Percentiles rank a stretch among this genome's conserved stretches.
Conservation (phyloP, 2,797 vertebrate genomes). For the Valencia hispanica region DNA sequence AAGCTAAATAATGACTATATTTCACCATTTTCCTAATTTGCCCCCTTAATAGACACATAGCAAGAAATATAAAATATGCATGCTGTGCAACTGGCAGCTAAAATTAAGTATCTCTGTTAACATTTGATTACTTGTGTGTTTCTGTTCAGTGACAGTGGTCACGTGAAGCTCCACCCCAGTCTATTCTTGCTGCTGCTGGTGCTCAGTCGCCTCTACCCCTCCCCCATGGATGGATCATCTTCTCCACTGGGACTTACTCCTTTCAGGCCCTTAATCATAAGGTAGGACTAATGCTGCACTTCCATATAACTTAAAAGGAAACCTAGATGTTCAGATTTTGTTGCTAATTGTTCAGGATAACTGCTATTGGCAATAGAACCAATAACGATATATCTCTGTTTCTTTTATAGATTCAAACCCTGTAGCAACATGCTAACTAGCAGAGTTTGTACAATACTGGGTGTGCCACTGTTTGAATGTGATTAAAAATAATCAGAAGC, state of each 20-base stretch:
- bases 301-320: background rate
- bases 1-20: background rate
- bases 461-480: background rate
- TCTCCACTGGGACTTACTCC: conserved; percentile 89
- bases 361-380: background rate
- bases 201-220: conserved; percentile 92
- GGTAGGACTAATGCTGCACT: conserved; percentile 74
- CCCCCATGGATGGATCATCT: conserved; percentile 92
- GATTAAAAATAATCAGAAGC: background rate
- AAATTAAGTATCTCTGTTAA: background rate
- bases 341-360: background rate
- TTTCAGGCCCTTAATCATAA: conserved; percentile 91
- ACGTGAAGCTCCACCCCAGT: conserved; percentile 88
- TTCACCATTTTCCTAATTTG: background rate
- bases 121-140: conserved; percentile 22
- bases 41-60: background rate
- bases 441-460: background rate
- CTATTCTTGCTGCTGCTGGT: conserved; percentile 93
- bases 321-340: background rate
- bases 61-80: background rate
- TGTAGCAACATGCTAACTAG: background rate
- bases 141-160: conserved; percentile 77
- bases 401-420: background rate
- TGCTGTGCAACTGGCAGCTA: background rate
- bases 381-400: background rate